Percentiles rank a stretch among this genome's conserved stretches.
Evolutionary conservation across 2,888 invertebrate genomes (phyloP).

Genomic region (Rhopalosiphum nymphaeae): DNA sequence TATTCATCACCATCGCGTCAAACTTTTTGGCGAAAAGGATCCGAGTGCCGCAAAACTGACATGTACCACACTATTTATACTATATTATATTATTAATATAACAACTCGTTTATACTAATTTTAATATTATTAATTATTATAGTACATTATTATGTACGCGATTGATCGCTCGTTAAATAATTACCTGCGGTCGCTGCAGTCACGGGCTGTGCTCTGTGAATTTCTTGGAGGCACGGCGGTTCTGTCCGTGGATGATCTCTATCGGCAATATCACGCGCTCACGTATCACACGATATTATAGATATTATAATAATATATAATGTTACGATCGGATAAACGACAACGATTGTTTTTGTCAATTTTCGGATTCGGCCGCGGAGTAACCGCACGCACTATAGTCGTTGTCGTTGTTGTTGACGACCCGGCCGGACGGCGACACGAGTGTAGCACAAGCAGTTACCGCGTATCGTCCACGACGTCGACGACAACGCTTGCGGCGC

Average conservation of each 20-base stretch:
- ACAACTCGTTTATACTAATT: not conserved
- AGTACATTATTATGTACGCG: not conserved
- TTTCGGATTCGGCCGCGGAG: not conserved
- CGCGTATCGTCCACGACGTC: slow-evolving; percentile 10
- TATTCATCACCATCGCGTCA: not conserved
- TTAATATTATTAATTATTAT: not conserved
- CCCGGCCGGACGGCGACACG: not conserved
- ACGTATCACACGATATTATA: not conserved
- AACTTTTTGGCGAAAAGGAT: not conserved
- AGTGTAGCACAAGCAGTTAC: not conserved
- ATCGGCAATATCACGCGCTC: not conserved
- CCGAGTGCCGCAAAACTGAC: not conserved
- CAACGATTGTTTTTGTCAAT: not conserved
- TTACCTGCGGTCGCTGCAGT: not conserved
- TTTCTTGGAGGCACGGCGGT: not conserved
- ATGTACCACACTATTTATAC: not conserved
- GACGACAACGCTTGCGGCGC: not conserved
- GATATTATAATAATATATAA: no score
- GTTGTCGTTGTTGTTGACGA: not conserved
- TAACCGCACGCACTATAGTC: not conserved
- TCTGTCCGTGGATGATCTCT: not conserved
- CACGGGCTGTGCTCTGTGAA: not conserved
- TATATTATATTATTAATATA: not conserved
- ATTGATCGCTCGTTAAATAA: not conserved
- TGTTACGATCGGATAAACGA: not conserved